Base-by-base conservation (phyloP, 1,140 invertebrate genomes). In the Leptopilina boulardi region DNA sequence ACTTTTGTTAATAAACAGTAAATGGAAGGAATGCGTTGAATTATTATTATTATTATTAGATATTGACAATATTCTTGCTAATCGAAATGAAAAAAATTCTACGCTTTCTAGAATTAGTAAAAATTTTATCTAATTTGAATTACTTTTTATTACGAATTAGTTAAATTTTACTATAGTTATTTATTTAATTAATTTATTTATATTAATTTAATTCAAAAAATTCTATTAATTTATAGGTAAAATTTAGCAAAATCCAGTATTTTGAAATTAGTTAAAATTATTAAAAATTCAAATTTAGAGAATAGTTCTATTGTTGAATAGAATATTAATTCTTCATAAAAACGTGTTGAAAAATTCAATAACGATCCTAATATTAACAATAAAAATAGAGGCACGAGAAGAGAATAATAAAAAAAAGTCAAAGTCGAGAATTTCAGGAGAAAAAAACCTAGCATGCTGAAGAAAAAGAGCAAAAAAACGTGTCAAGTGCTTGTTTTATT, bases 321-420 rank as follows among this genome's bases (percentile, higher is more conserved):
- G 1, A 51, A 18, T 18, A 18, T 51, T 3, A 66, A 30, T n/a
- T 66, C n/a, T 23, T 30, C 10, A 15, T 30, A 26, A 5, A 30
- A 51, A 34, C 59, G 59, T 11, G 23, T 15, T 66, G 26, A 3
- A 66, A 11, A 30, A 6, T 66, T 66, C 59, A 26, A n/a, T 11
- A 23, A n/a, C 59, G 59, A 51, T 51, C n/a, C 47, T 51, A 47
- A 47, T 51, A 51, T 3, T 51, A n/a, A 51, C n/a, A n/a, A 51
- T 18, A 51, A 51, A 51, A 51, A 51, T 30, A 66, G 23, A 34
- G 59, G 26, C 15, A 30, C 59, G 13, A n/a, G 11, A 66, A 66
- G n/a, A 66, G 26, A 66, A n/a, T 66, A 66, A n/a, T n/a, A n/a
- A n/a, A 66, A 59, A 59, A 30, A 34, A 66, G 26, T 66, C n/a